Evolutionary conservation across 1,140 invertebrate species (phyloP).

Genomic region (Lordiphosa collinella): DNA sequence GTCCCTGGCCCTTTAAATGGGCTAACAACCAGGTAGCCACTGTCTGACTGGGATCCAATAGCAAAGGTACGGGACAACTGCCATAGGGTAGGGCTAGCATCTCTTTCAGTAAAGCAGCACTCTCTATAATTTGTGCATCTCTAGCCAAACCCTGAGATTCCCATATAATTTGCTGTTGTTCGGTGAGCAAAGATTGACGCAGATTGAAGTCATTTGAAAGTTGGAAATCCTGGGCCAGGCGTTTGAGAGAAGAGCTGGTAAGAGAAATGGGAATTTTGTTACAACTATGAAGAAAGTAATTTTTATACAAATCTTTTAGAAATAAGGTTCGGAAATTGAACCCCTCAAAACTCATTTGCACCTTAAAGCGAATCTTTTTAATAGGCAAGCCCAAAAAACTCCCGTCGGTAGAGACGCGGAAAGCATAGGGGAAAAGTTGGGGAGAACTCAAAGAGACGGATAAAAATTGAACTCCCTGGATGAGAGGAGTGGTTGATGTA

Average conservation of each 20-base stretch:
- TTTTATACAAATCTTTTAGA: too few species aligned
- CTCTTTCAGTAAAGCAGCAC: slow-evolving; percentile 78
- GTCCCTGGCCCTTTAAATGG: slow-evolving; percentile 82
- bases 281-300: too few species aligned
- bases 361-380: too few species aligned
- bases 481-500: too few species aligned
- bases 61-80: slow-evolving; percentile 83
- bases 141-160: slow-evolving; percentile 72
- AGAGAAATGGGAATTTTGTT: neutral
- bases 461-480: too few species aligned
- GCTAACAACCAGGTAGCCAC: slow-evolving; percentile 91
- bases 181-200: slow-evolving; percentile 51
- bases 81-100: slow-evolving; percentile 66
- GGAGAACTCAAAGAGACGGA: too few species aligned
- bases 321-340: too few species aligned
- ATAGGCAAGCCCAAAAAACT: too few species aligned
- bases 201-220: slow-evolving; percentile 45
- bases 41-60: slow-evolving; percentile 94
- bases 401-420: too few species aligned
- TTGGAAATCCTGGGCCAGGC: slow-evolving; percentile 47
- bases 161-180: slow-evolving; percentile 79
- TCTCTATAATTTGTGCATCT: slow-evolving; percentile 79
- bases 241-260: slow-evolving; percentile 38
- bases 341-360: too few species aligned
- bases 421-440: too few species aligned